Evolutionary conservation across 2,888 invertebrate species (phyloP), one percentile per base, ranked within the genome.

Genomic region (Drosophila tanythrix): DNA sequence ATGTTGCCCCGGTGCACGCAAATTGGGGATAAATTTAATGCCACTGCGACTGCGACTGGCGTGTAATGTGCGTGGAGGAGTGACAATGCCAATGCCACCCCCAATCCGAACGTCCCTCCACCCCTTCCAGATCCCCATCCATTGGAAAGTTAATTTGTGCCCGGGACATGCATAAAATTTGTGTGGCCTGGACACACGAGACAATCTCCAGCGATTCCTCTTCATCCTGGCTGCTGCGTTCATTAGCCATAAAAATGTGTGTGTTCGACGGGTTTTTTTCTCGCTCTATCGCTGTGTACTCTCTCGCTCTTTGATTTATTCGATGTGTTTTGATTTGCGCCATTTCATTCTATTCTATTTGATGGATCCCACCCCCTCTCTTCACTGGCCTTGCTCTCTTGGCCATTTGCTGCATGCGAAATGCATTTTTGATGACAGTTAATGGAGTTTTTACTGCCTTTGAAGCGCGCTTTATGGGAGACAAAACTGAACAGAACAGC

Each of bases 381-480:
- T 15, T 15, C 3, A 25, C 25, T 25, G 46, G 25, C 46, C 18
- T 8, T 50, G 18, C 50, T 46, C 63, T 64, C 36, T 62, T 68
- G 71, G 60, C 80, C 81, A 71, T 77, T 81, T 69, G 72, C 76
- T 84, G 83, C 89, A 87, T 79, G 79, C 63, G 77, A 81, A 91
- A 89, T 91, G 91, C 91, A 90, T 89, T 89, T 91, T 88, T 86
- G 86, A 91, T 91, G 90, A 85, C 89, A 89, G 84, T 85, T 89
- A 91, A 91, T 90, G 90, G 88, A 86, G 86, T 86, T 89, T 90
- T 90, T 89, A 89, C 84, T 81, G 86, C 82, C 82, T 82, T 78
- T 80, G 76, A 83, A 73, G 76, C 67, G 70, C 79, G 62, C 74
- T 82, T 87, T 76, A 79, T 81, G 71, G 33, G 50, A 21, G 64